A percentile compares a stretch with the other conserved stretches of the same genome.
phyloP scores from a whole-genome alignment of 2,797 vertebrate species.

The Danionella dracula region DNA sequence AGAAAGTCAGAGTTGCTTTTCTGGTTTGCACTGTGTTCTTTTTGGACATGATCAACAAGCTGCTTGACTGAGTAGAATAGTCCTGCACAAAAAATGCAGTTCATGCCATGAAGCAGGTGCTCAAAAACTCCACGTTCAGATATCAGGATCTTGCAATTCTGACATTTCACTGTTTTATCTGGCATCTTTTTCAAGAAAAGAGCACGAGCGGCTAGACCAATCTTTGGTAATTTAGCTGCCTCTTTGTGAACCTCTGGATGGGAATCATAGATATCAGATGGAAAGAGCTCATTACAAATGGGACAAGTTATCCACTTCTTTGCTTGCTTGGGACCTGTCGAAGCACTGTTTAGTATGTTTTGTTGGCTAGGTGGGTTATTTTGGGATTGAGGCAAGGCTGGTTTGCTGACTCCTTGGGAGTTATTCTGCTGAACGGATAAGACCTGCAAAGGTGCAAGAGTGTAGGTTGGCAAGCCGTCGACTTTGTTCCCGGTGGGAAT shows the following conservation, averaged over 20 bases:
- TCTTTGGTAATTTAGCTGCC: conserved; percentile 58
- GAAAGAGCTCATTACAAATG: conserved; percentile 93
- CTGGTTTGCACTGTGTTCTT: conserved; percentile 76
- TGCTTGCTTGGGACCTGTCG: conserved; percentile 66
- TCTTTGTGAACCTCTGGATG: conserved; percentile 88
- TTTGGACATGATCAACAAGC: conserved; percentile 80
- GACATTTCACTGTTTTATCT: conserved; percentile 84
- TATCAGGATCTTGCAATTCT: conserved; percentile 81
- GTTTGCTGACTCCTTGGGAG: conserved; percentile 56
- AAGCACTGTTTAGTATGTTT: conserved; percentile 56
- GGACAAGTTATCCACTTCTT: conserved; percentile 98
- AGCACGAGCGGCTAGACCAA: conserved; percentile 80
- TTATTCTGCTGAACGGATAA: conserved; percentile 65
- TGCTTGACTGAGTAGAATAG: conserved; percentile 87
- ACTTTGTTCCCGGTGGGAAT: conserved; percentile 91
- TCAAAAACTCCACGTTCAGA: conserved; percentile 84
- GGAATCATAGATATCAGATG: conserved; percentile 88
- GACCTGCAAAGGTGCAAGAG: conserved; percentile 82
- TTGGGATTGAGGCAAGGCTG: conserved; percentile 70
- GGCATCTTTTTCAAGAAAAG: conserved; percentile 88
- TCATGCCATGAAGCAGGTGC: conserved; percentile 88
- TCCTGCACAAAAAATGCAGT: conserved; percentile 86
- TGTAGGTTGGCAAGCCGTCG: conserved; percentile 92
- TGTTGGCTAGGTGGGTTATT: conserved; percentile 64
- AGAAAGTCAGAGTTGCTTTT: conserved; percentile 81